Evolutionary conservation across 2,888 invertebrate species (phyloP).

Genomic region (Dioctria rufipes): DNA sequence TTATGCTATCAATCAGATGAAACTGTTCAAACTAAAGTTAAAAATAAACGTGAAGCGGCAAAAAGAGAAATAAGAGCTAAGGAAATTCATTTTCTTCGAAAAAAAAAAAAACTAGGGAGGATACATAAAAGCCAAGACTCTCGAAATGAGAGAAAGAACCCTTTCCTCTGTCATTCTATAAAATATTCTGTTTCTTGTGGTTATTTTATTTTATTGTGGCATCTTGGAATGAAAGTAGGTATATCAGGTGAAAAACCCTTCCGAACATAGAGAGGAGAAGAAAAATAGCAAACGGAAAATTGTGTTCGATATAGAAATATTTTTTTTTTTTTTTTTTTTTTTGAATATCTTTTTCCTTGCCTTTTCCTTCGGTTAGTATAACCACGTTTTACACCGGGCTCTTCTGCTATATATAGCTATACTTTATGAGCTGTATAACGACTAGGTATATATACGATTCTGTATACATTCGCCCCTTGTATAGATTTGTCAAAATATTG

Average conservation of each 20-base stretch:
- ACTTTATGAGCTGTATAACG: no score
- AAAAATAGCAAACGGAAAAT: slow-evolving; percentile 34
- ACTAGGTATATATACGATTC: no score
- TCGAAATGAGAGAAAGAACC: slow-evolving; percentile 24
- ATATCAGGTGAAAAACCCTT: slow-evolving; percentile 50
- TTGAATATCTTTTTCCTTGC: neutral
- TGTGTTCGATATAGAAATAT: slow-evolving; percentile 31
- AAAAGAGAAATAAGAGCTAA: no score
- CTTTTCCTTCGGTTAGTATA: neutral
- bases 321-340: no score
- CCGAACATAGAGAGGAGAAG: slow-evolving; percentile 3
- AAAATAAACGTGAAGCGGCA: no score
- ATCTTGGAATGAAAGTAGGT: slow-evolving; percentile 1
- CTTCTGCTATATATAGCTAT: no score
- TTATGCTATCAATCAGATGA: no score
- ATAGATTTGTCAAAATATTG: neutral
- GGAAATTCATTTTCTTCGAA: neutral
- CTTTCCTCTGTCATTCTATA: slow-evolving; percentile 45
- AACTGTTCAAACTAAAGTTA: no score
- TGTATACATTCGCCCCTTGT: neutral
- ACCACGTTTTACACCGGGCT: no score
- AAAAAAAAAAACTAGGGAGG: neutral
- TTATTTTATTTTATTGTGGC: slow-evolving; percentile 52
- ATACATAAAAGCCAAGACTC: neutral
- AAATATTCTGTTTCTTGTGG: slow-evolving; percentile 49